phyloP scores from a whole-genome alignment of 2,113 vertebrate species.

The Channa argus region DNA sequence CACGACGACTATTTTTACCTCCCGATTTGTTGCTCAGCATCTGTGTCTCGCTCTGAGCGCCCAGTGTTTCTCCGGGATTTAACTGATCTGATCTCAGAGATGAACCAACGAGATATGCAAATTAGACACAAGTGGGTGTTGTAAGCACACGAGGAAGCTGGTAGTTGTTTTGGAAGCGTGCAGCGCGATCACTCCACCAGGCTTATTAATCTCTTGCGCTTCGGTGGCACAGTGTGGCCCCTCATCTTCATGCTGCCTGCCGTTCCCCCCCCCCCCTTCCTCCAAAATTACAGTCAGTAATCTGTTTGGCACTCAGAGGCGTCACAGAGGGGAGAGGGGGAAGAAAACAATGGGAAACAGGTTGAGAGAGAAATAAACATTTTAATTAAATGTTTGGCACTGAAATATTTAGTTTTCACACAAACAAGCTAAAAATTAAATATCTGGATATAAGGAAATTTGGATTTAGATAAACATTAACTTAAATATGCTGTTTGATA shows the following conservation, averaged over 20 bases:
- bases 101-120: conserved; percentile 54
- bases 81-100: conserved; percentile 46
- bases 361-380: conserved; percentile 48
- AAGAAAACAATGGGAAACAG: conserved; percentile 23
- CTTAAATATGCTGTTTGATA: conserved; percentile 30
- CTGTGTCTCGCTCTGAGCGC: not conserved
- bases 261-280: conserved; percentile 8
- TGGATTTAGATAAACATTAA: conserved; percentile 29
- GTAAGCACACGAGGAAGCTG: not conserved
- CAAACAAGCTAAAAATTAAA: conserved; percentile 41
- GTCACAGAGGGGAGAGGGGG: conserved; percentile 19
- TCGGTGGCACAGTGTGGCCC: conserved; percentile 34
- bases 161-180: not conserved
- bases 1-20: not conserved
- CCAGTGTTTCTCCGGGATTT: conserved; percentile 21
- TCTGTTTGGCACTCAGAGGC: conserved; percentile 48
- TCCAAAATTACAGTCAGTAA: conserved; percentile 44
- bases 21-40: not conserved
- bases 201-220: conserved; percentile 50
- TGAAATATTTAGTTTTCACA: conserved; percentile 29
- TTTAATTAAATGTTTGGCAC: conserved; percentile 65
- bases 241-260: conserved; percentile 42
- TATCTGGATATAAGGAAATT: conserved; percentile 36
- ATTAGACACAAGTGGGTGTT: conserved; percentile 20
- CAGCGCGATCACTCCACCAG: conserved; percentile 3